Evolutionary conservation across 2,113 vertebrate species (phyloP).

Genomic region (Bolborhynchus lineola): DNA sequence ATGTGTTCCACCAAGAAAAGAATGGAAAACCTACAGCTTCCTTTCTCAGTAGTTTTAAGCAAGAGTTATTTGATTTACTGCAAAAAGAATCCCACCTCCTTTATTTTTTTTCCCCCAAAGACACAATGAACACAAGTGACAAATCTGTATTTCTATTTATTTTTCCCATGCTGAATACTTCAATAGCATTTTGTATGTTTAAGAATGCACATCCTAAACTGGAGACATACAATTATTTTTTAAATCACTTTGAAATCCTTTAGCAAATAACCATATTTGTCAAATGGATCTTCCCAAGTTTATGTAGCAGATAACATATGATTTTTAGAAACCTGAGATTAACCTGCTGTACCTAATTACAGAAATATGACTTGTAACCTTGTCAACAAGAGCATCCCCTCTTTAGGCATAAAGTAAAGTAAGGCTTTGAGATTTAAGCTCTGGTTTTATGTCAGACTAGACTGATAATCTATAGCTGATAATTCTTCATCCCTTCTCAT

Average conservation of each 20-base stretch:
- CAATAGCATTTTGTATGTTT: background rate
- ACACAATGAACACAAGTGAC: background rate
- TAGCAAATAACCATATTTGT: background rate
- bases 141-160: background rate
- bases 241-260: background rate
- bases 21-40: background rate
- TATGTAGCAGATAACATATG: background rate
- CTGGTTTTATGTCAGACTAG: background rate
- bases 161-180: background rate
- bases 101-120: background rate
- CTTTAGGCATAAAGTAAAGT: background rate
- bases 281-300: background rate
- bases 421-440: background rate
- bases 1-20: background rate
- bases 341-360: background rate
- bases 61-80: background rate
- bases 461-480: background rate
- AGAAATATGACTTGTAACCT: background rate
- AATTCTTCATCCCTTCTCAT: background rate
- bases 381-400: background rate
- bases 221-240: background rate
- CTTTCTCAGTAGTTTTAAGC: background rate
- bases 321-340: background rate
- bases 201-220: background rate
- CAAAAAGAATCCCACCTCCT: background rate